Percentiles rank a stretch among this genome's conserved stretches.
Evolutionary conservation across 2,797 vertebrate genomes (phyloP).

Genomic region (Anolis apletophallus): DNA sequence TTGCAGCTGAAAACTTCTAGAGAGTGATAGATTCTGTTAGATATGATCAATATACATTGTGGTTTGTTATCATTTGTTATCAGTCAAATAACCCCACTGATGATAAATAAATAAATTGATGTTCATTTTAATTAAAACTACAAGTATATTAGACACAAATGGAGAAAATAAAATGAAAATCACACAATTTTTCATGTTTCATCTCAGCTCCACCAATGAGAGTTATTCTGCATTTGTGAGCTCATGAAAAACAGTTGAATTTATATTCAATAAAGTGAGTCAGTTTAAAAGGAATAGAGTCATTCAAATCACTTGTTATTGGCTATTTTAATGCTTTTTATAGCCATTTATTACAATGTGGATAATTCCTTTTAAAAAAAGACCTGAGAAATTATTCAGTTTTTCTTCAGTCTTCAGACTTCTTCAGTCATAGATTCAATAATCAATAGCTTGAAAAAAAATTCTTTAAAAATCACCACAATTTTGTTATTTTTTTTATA

Average conservation of each 20-base stretch:
- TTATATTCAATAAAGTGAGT: background rate
- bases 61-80: background rate
- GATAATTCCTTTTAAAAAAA: background rate
- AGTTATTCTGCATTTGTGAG: background rate
- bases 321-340: too few relatives aligned
- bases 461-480: too few relatives aligned
- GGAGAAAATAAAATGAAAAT: background rate
- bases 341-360: background rate
- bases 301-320: background rate
- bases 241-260: background rate
- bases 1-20: background rate
- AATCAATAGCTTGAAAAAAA: too few relatives aligned
- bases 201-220: background rate
- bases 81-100: background rate
- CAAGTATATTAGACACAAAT: too few relatives aligned
- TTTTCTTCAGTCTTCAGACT: too few relatives aligned
- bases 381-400: background rate
- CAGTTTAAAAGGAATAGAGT: background rate
- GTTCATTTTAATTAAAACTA: too few relatives aligned
- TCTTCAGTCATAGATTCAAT: too few relatives aligned
- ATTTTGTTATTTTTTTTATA: too few relatives aligned
- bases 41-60: too few relatives aligned
- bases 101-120: too few relatives aligned
- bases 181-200: background rate
- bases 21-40: background rate